Evolutionary conservation across 2,888 invertebrate genomes (phyloP), one percentile per base, ranked within the genome.

Genomic region (Cheilosia vulpina): DNA sequence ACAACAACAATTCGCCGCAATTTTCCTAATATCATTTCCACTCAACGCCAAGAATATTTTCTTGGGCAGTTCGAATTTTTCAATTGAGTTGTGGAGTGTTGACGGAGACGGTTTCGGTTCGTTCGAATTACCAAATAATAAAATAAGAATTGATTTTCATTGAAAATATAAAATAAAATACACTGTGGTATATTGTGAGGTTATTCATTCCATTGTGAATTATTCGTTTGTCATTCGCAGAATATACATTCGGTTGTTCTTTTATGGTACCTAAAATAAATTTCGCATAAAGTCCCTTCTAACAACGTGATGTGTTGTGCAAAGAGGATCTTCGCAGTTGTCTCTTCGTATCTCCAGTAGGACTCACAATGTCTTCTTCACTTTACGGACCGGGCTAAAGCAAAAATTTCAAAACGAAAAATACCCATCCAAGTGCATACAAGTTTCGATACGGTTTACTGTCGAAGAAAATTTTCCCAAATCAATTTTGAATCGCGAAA

Each of bases 331-430:
- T 34, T 19, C 9, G 24, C 27, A 62, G 38, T 55, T 69, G 53
- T 62, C 69, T 69, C 17, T 65, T 52, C 27, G 77, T 66, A 60
- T 66, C 66, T 66, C 50, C 50, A 52, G 53, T 71, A 38, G 69
- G 63, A 84, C 79, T 83, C 80, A 77, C 47, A 71, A 85, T 85
- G 85, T 81, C 81, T 81, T 85, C 85, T 65, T 77, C 43, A 63
- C 76, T 85, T 27, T 85, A 81, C 81, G 81, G 76, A 81, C 85
- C 85, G 85, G 85, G 85, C 71, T 85, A 76, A 81, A 66, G 19
- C 15, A 58, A 17, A 43, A 62, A 21, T 2, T 27, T 38, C 27
- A 15, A 47, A 60, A 19, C 7, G 34, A 57, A n/a, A n/a, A n/a
- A n/a, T 57, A 50, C 24, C 31, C 24, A 69, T 27, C 11, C 27